A percentile compares a stretch with the other conserved stretches of the same genome.
phyloP scores from a whole-genome alignment of 2,113 vertebrate genomes.

The Ophthalmolycus amberensis region DNA sequence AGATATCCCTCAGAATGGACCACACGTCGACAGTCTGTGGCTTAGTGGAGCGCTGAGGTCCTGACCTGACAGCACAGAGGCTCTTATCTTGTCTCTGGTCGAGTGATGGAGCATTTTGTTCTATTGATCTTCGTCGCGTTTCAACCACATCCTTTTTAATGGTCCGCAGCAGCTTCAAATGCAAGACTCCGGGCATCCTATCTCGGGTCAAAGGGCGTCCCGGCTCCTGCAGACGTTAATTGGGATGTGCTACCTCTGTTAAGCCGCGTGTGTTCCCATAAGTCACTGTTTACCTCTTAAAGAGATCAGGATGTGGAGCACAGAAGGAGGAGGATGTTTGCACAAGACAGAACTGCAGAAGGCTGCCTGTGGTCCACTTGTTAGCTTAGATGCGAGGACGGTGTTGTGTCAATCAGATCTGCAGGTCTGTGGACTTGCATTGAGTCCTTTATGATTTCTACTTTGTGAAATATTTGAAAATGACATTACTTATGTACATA shows the following conservation, averaged over 20 bases:
- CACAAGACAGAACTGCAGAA: not conserved
- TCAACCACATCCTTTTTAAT: not conserved
- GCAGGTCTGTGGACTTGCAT: not conserved
- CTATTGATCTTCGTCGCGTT: slow-evolving; percentile 51
- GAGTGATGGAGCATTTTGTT: slow-evolving; percentile 40
- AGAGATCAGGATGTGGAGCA: slow-evolving; percentile 52
- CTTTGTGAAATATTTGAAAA: not conserved
- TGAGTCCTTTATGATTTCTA: not conserved
- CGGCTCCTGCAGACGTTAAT: not conserved
- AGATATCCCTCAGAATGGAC: slow-evolving; percentile 32
- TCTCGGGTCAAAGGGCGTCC: slow-evolving; percentile 3
- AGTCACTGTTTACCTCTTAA: slow-evolving; percentile 14
- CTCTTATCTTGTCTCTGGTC: slow-evolving; percentile 31
- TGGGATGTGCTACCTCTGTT: slow-evolving; percentile 1
- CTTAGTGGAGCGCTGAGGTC: slow-evolving; percentile 26
- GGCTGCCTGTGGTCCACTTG: slow-evolving; percentile 18
- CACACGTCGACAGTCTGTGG: slow-evolving; percentile 26
- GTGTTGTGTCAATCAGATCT: not conserved
- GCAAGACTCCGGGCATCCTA: slow-evolving; percentile 7
- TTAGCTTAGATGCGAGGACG: not conserved
- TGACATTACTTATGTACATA: not conserved
- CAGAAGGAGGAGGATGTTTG: slow-evolving; percentile 61
- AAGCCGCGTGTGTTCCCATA: slow-evolving; percentile 19
- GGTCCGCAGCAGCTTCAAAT: not conserved
- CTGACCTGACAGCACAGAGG: slow-evolving; percentile 52